Conservation (phyloP, 2,888 invertebrate genomes). For the Biston betularia region DNA sequence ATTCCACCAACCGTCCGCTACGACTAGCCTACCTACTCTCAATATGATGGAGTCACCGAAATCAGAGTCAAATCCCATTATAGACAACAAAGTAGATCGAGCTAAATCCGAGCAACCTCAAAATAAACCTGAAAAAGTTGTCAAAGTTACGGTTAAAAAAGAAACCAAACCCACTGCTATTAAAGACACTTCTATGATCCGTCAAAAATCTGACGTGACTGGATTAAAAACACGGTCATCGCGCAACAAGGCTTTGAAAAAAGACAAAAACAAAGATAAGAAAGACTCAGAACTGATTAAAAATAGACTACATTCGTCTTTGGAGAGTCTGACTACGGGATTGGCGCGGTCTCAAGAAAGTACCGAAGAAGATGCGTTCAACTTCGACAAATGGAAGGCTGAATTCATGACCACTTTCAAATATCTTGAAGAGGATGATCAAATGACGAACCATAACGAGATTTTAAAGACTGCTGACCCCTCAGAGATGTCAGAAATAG, state of each 20-base stretch:
- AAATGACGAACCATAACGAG: constrained; percentile 73
- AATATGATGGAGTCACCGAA: constrained; percentile 84
- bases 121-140: constrained; percentile 40
- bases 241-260: constrained; percentile 68
- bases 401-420: constrained; percentile 78
- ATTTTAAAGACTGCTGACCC: constrained; percentile 77
- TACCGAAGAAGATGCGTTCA: constrained; percentile 72
- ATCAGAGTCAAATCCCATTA: constrained; percentile 68
- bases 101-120: constrained; percentile 78
- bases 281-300: constrained; percentile 71
- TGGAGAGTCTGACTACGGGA: constrained; percentile 77
- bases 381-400: constrained; percentile 80
- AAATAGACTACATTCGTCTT: constrained; percentile 76
- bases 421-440: constrained; percentile 78
- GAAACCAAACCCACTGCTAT: constrained; percentile 41
- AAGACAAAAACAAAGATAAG: constrained; percentile 66
- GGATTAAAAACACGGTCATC: constrained; percentile 82
- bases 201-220: constrained; percentile 88
- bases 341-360: constrained; percentile 77
- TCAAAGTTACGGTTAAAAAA: constrained; percentile 37
- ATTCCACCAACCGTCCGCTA: constrained; percentile 93
- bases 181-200: constrained; percentile 72
- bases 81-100: constrained; percentile 62
- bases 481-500: constrained; percentile 82
- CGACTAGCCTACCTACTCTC: constrained; percentile 92